Evolutionary conservation across 2,797 vertebrate species (phyloP), one percentile per base, ranked within the genome.

Genomic region (Mus minutoides): DNA sequence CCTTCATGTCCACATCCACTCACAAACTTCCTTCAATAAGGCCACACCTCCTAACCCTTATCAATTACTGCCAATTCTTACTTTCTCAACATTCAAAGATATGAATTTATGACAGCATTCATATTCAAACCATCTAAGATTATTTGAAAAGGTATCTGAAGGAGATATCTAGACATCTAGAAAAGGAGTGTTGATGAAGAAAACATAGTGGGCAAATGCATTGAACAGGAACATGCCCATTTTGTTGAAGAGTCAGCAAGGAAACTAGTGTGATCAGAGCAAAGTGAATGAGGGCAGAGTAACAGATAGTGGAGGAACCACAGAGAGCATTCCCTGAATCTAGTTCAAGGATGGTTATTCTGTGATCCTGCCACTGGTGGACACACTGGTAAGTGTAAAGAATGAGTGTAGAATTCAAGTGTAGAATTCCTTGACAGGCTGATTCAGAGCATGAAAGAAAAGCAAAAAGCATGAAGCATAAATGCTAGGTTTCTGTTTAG

Each of bases 61-160:
- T 83, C 24, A 60, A 43, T 29, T 29, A 60, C 22, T 60, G 24
- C 13, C 24, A 10, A 24, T 83, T 43, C 26, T 43, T 43, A 16
- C 16, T 29, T 24, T 83, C 37, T 60, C 16, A 83, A 40, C 14
- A 83, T 60, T 83, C 37, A 43, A 40, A 58, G n/a, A 58, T 82
- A 82, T 82, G 22, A 40, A 22, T n/a, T 24, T 26, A 40, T 37
- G 22, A 21, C 1, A 24, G n/a, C 21, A 58, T 40, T 58, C 54
- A 37, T 58, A 40, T 58, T 26, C 31, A 82, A 82, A 9, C 54
- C 22, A 40, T 58, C n/a, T 7, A 37, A 26, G 54, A 26, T 46
- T 91, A 84, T 93, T 90, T 95, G 49, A 88, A 86, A 77, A 82
- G 60, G 31, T 79, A 94, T n/a, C 49, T 93, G 21, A 76, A 84